Evolutionary conservation across 2,113 vertebrate genomes (phyloP), one percentile per base, ranked within the genome.

Genomic region (Halichoeres trimaculatus): DNA sequence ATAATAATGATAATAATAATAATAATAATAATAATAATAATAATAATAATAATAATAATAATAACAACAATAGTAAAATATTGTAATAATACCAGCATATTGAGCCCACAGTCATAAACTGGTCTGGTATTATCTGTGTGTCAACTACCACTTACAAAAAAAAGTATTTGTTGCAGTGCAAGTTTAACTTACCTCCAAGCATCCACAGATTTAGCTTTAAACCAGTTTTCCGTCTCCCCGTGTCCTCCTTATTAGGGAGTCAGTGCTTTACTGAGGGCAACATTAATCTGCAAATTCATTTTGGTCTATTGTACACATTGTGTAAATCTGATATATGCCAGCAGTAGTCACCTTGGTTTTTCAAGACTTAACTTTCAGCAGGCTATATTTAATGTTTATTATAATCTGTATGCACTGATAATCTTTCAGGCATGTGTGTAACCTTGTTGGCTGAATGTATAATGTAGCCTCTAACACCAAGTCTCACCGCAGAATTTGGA

Each of bases 361-460:
- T 65, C 4, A 22, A 60, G 34, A 30, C 55, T 78, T 65, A 41
- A 60, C 62, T 69, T 78, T 62, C 22, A 12, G 10, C n/a, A 50
- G 50, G 4, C 61, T 79, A 58, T 38, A 57, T 60, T 65, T 47
- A 17, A 70, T 52, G 67, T 58, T 63, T 35, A 73, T 67, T 67
- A 8, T 59, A 22, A 74, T 34, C 35, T 54, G 70, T 67, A 75
- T 63, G 38, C 77, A 60, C 19, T 70, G 69, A 69, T 65, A 60
- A 70, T 61, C 53, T 74, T 61, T 73, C 59, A 76, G 59, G 16
- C 56, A 66, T 17, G 24, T 23, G 22, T 47, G 22, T 64, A 62
- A 79, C 70, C 74, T 81, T 76, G 75, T 73, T 19, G 35, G 40
- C 17, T 65, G 60, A 74, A 68, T 81, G 72, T 57, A 65, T 84